Percentiles rank a stretch among this genome's conserved stretches.
phyloP scores from a whole-genome alignment of 1,140 invertebrate species.

The Drosophila repleta region DNA sequence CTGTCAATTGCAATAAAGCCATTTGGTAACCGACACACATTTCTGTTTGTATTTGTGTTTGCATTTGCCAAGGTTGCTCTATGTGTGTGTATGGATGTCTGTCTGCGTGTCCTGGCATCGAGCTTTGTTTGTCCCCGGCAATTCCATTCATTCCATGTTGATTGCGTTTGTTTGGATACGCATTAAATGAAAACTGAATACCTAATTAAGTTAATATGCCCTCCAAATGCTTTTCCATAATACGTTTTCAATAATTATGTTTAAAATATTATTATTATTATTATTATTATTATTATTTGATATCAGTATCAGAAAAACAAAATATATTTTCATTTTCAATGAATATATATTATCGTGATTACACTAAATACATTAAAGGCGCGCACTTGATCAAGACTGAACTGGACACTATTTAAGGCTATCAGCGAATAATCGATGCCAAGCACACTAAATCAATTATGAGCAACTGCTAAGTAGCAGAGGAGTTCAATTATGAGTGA shows the following conservation, averaged over 20 bases:
- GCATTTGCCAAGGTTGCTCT: conserved; percentile 10
- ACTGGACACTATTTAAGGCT: no score
- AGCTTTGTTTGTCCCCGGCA: conserved; percentile 10
- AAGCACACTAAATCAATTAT: conserved; percentile 2
- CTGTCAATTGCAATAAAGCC: conserved; percentile 69
- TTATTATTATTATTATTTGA: no score
- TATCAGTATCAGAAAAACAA: no score
- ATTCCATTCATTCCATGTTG: neutral
- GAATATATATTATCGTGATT: no score
- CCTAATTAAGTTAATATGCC: neutral
- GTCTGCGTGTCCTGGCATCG: neutral
- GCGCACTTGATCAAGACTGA: no score
- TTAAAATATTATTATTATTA: no score
- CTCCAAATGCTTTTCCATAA: neutral
- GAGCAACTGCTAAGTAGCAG: neutral
- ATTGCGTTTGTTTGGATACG: neutral
- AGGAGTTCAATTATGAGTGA: neutral
- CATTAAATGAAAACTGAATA: neutral
- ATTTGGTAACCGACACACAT: conserved; percentile 39
- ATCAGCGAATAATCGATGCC: no score
- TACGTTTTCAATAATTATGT: no score
- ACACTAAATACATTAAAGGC: no score
- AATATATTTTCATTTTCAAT: neutral
- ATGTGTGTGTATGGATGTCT: conserved; percentile 1
- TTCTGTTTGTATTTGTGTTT: conserved; percentile 16